Conservation (phyloP, 2,888 invertebrate genomes). For the Napeogenes inachia region DNA sequence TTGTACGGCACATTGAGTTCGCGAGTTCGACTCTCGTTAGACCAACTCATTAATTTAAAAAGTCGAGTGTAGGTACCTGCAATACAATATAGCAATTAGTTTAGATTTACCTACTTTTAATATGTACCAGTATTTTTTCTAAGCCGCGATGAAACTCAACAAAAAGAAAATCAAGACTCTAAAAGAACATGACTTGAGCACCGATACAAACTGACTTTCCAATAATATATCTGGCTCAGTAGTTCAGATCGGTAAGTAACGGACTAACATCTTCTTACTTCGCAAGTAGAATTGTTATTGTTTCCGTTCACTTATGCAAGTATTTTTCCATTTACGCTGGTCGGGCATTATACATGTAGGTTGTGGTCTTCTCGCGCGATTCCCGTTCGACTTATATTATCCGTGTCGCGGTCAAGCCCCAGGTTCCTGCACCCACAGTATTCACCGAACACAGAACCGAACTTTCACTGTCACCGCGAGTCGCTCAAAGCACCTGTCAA, state of each 20-base stretch:
- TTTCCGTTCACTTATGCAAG: slow-evolving; percentile 52
- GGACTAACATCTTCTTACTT: slow-evolving; percentile 60
- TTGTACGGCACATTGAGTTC: too few species aligned
- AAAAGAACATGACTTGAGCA: slow-evolving; percentile 24
- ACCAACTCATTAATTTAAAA: too few species aligned
- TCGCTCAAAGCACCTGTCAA: slow-evolving; percentile 44
- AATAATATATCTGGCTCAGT: slow-evolving; percentile 37
- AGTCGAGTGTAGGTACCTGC: too few species aligned
- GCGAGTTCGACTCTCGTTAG: too few species aligned
- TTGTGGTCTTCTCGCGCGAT: slow-evolving; percentile 48
- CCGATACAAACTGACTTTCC: slow-evolving; percentile 37
- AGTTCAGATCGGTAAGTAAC: slow-evolving; percentile 46
- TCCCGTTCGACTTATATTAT: slow-evolving; percentile 41
- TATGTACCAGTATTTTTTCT: too few species aligned
- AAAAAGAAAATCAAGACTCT: slow-evolving; percentile 22
- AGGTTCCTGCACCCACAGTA: slow-evolving; percentile 33
- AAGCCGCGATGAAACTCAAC: too few species aligned
- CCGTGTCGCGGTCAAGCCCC: slow-evolving; percentile 45
- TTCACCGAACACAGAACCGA: slow-evolving; percentile 23
- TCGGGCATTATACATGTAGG: slow-evolving; percentile 49
- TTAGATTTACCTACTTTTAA: too few species aligned
- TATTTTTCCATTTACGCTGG: slow-evolving; percentile 53
- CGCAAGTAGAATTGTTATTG: slow-evolving; percentile 53
- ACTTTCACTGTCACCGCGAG: slow-evolving; percentile 36
- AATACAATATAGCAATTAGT: too few species aligned